Conservation (phyloP, 2,113 vertebrate species). For the Sinosuthora webbiana region DNA sequence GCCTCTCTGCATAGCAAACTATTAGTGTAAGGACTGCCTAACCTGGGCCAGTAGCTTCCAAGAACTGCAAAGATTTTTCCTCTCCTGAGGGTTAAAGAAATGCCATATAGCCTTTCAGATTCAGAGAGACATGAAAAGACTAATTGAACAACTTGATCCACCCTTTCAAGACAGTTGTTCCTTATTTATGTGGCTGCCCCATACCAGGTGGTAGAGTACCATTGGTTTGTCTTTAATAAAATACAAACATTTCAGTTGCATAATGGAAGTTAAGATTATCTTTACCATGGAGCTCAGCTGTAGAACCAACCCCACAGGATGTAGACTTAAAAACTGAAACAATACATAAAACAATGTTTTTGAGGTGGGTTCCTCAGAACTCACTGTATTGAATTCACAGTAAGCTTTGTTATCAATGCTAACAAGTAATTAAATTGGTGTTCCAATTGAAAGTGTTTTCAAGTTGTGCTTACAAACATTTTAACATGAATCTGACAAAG, state of each 20-base stretch:
- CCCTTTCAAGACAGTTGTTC: not conserved
- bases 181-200: not conserved
- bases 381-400: not conserved
- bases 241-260: not conserved
- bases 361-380: not conserved
- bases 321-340: not conserved
- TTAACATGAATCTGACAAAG: not conserved
- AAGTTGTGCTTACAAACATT: not conserved
- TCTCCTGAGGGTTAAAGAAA: not conserved
- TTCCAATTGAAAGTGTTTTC: not conserved
- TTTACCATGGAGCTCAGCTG: not conserved
- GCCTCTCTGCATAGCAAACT: not conserved
- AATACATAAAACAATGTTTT: not conserved
- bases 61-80: constrained; percentile 15
- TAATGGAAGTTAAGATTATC: not conserved
- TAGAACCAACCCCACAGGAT: not conserved
- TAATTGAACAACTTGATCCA: not conserved
- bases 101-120: not conserved
- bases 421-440: not conserved
- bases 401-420: not conserved
- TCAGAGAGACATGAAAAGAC: not conserved
- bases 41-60: not conserved
- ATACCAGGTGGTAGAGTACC: not conserved
- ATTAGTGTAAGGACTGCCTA: not conserved
- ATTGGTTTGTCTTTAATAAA: not conserved